Percentiles rank a stretch among this genome's conserved stretches.
Evolutionary conservation across 2,888 invertebrate genomes (phyloP).

Genomic region (Pediacus dermestoides): DNA sequence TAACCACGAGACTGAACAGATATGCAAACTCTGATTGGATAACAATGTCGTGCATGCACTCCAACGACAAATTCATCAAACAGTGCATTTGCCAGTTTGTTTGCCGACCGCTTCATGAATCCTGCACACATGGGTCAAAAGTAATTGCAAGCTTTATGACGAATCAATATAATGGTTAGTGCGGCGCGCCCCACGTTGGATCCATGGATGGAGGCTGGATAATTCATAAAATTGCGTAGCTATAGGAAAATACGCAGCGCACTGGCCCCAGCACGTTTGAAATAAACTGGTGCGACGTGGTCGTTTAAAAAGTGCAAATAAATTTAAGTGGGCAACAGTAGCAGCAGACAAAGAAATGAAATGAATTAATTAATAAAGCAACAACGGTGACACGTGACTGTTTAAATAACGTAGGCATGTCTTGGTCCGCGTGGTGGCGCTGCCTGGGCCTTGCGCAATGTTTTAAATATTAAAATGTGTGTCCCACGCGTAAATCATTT

Average conservation of each 20-base stretch:
- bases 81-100: slow-evolving; percentile 39
- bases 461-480: neutral
- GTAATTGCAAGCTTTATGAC: slow-evolving; percentile 23
- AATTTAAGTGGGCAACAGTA: slow-evolving; percentile 25
- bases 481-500: slow-evolving; percentile 15
- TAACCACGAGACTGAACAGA: slow-evolving; percentile 28
- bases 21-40: slow-evolving; percentile 32
- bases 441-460: neutral
- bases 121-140: slow-evolving; percentile 25
- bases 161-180: slow-evolving; percentile 18
- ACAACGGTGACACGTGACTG: slow-evolving; percentile 24
- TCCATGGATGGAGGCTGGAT: too few relatives aligned
- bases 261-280: too few relatives aligned
- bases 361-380: slow-evolving; percentile 27
- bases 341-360: slow-evolving; percentile 22
- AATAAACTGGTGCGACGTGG: slow-evolving; percentile 27
- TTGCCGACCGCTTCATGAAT: slow-evolving; percentile 35
- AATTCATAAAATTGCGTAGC: too few relatives aligned
- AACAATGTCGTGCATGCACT: slow-evolving; percentile 36
- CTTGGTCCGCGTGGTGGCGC: neutral
- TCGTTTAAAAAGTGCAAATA: slow-evolving; percentile 30
- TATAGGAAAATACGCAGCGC: slow-evolving; percentile 1
- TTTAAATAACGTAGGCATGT: slow-evolving; percentile 20
- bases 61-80: slow-evolving; percentile 37
- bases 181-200: too few relatives aligned